Percentiles rank a stretch among this genome's conserved stretches.
phyloP scores from a whole-genome alignment of 1,140 invertebrate genomes.

The Saccostrea cuccullata region DNA sequence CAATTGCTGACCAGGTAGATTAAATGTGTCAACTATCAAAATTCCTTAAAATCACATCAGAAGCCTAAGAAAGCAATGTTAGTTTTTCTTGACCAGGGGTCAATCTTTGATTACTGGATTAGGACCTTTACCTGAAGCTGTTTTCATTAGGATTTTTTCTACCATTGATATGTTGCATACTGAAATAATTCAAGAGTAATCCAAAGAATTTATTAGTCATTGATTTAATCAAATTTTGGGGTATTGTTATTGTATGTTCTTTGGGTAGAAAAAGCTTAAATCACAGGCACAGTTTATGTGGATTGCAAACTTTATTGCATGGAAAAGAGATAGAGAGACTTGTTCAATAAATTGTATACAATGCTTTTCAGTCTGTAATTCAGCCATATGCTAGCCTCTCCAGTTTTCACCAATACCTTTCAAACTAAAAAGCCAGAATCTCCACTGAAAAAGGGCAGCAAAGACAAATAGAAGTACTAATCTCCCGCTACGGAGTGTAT shows the following conservation, averaged over 20 bases:
- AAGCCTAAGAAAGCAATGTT: not conserved
- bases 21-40: not conserved
- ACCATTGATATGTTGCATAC: not conserved
- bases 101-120: not conserved
- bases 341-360: not conserved
- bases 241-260: not conserved
- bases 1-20: not conserved
- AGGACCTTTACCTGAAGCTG: not conserved
- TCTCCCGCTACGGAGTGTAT: not conserved
- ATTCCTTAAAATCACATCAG: not conserved
- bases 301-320: not conserved
- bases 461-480: not conserved
- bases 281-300: not conserved
- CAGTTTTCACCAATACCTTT: conserved; percentile 1
- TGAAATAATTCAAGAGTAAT: not conserved
- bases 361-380: not conserved
- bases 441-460: not conserved
- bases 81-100: not conserved
- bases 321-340: not conserved
- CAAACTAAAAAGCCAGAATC: not conserved
- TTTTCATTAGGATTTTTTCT: not conserved
- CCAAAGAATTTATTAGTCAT: conserved; percentile 6
- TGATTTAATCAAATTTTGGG: not conserved
- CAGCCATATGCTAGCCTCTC: conserved; percentile 1
- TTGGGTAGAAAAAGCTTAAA: not conserved